Base-by-base conservation (phyloP, 1,140 invertebrate genomes). In the Lineus longissimus region DNA sequence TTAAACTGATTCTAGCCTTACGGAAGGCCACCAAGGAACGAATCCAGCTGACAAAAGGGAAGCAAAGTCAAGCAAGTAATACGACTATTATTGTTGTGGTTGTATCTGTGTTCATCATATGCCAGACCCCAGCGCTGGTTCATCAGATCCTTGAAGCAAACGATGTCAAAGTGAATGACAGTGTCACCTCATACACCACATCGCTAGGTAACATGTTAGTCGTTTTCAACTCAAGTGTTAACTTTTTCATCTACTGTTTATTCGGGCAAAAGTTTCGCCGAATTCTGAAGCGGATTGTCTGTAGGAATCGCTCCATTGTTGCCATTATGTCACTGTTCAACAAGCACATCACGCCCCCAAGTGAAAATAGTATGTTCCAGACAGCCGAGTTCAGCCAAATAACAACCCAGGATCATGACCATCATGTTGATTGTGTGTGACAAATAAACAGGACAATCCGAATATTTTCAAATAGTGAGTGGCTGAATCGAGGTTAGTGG, bases 181-280 rank as follows among this genome's bases (percentile, higher is more conserved):
- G 27, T 40, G 29, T 31, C 6, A n/a, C 57, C 15, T 17, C n/a
- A 6, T 61, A 61, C 43, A 61, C 43, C 15, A 40, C 43, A 22
- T n/a, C 29, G 27, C 30, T 61, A n/a, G 57, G 60, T 33, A 61
- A 61, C 31, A 43, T 43, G 31, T 40, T 61, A 57, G 55, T 61
- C 17, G 40, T 31, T 15, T 54, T 57, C 29, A 61, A 61, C n/a
- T 55, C 45, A 22, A 25, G 19, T 19, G 29, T 19, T 30, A 61
- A 61, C 33, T 61, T 61, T 25, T 30, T 61, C 23, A 61, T 61
- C 51, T 61, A 61, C 25, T 61, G 60, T 40, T 56, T 54, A n/a
- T 31, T 33, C 40, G 60, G 60, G 1, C 33, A 40, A 33, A 61
- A 61, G 19, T 61, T 61, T 57, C 47, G 60, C 22, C 25, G 25